These are phyloP conservation scores for Cryptoprocta ferox DNA, from an alignment of 2,797 vertebrate genomes.

Conservation along the genomic window DNA sequence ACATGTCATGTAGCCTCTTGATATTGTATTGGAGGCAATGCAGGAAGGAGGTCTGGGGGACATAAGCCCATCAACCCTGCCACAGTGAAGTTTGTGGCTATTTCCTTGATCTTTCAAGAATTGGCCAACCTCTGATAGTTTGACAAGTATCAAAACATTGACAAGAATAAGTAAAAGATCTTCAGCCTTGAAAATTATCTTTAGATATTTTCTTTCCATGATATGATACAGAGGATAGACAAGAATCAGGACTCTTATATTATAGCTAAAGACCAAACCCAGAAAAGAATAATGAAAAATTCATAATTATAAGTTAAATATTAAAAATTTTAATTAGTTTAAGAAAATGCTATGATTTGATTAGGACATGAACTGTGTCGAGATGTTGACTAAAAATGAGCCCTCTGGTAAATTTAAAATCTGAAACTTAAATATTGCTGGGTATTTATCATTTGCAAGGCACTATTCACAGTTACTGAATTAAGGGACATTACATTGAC, in stretches of 20 bases:
- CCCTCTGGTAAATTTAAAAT: slow-evolving; percentile 10
- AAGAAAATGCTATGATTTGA: neutral
- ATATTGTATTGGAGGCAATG: neutral
- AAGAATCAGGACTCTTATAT: neutral
- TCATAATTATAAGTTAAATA: neutral
- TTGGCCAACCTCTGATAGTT: neutral
- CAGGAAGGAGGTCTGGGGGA: neutral
- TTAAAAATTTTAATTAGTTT: neutral
- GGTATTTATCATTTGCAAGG: neutral
- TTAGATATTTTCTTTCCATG: neutral
- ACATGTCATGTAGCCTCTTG: neutral
- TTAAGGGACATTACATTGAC: neutral
- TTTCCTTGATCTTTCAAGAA: neutral
- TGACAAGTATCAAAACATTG: neutral
- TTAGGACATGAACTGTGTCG: slow-evolving; percentile 25
- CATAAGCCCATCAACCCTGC: neutral
- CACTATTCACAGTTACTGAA: neutral
- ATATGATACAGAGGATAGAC: neutral
- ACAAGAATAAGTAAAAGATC: neutral
- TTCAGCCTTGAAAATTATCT: neutral
- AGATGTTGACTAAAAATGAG: slow-evolving; percentile 24
- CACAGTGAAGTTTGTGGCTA: neutral
- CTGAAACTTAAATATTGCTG: neutral
- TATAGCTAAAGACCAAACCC: neutral
- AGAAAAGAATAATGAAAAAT: neutral